phyloP scores from a whole-genome alignment of 2,113 vertebrate species.

The Macquaria ambigua region DNA sequence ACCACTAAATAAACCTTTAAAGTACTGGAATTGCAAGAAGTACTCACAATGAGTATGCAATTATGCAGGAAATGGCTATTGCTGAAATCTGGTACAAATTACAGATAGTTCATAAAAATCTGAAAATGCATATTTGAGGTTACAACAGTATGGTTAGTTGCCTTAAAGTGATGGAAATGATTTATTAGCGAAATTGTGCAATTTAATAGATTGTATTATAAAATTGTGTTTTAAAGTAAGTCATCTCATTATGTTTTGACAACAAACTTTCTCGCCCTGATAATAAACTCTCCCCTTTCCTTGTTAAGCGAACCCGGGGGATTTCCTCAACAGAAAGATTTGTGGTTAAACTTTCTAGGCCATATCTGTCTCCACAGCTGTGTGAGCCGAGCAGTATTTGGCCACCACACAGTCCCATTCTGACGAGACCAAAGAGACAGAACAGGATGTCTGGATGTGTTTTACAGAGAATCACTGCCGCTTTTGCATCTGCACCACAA shows the following conservation, averaged over 20 bases:
- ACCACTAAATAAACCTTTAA: neutral
- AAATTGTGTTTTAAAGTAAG: neutral
- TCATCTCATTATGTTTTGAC: slow-evolving; percentile 2
- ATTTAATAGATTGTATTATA: neutral
- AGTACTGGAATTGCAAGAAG: neutral
- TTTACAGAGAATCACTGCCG: slow-evolving; percentile 55
- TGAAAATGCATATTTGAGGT: neutral
- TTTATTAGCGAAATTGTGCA: neutral
- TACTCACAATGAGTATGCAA: slow-evolving; percentile 1
- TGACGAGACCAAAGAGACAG: slow-evolving; percentile 62
- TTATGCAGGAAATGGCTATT: neutral
- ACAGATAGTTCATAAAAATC: neutral
- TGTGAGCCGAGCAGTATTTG: slow-evolving; percentile 37
- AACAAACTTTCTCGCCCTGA: slow-evolving; percentile 14
- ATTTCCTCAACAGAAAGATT: slow-evolving; percentile 60
- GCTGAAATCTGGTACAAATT: neutral
- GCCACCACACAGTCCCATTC: slow-evolving; percentile 39
- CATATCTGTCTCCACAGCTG: slow-evolving; percentile 54
- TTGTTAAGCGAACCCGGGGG: slow-evolving; percentile 37
- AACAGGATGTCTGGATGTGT: slow-evolving; percentile 73
- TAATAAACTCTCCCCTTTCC: slow-evolving; percentile 17
- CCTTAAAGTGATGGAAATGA: slow-evolving; percentile 18
- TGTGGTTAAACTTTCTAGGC: slow-evolving; percentile 51
- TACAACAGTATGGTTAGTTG: neutral
- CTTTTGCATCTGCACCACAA: slow-evolving; percentile 38